Evolutionary conservation across 2,797 vertebrate species (phyloP).

Genomic region (Tachyglossus aculeatus): DNA sequence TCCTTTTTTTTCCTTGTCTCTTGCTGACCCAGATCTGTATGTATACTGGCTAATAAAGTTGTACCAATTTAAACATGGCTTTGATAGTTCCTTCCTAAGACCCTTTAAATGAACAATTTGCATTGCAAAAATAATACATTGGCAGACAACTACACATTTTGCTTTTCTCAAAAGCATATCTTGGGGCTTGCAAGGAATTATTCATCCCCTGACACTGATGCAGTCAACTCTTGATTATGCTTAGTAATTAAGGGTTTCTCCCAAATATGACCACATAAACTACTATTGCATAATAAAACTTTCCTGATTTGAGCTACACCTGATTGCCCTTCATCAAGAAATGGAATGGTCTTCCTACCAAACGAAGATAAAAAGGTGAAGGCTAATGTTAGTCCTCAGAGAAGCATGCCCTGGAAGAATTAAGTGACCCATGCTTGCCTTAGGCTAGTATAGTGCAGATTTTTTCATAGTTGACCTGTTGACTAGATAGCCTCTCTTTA

Average conservation of each 20-base stretch:
- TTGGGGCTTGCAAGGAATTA: slow-evolving; percentile 5
- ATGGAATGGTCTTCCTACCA: slow-evolving; percentile 13
- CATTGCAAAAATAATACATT: background rate
- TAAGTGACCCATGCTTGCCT: background rate
- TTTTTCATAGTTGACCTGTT: too few species aligned
- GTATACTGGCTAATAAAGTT: slow-evolving; percentile 12
- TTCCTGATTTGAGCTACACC: background rate
- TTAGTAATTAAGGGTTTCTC: background rate
- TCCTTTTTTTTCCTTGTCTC: too few species aligned
- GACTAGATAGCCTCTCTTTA: too few species aligned
- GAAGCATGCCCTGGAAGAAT: background rate
- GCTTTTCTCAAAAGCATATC: too few species aligned
- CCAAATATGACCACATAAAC: background rate
- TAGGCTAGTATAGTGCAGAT: background rate
- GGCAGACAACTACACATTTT: background rate
- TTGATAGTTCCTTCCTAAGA: background rate
- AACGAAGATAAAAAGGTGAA: background rate
- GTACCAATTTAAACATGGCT: background rate
- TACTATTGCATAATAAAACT: background rate
- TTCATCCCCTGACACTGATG: background rate
- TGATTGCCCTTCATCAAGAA: background rate
- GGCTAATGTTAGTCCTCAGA: background rate
- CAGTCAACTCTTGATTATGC: background rate
- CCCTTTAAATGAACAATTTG: background rate
- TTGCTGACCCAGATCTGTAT: background rate